These are phyloP conservation scores for Yponomeuta sedellus DNA, from an alignment of 2,888 invertebrate species.

Conservation along the genomic window DNA sequence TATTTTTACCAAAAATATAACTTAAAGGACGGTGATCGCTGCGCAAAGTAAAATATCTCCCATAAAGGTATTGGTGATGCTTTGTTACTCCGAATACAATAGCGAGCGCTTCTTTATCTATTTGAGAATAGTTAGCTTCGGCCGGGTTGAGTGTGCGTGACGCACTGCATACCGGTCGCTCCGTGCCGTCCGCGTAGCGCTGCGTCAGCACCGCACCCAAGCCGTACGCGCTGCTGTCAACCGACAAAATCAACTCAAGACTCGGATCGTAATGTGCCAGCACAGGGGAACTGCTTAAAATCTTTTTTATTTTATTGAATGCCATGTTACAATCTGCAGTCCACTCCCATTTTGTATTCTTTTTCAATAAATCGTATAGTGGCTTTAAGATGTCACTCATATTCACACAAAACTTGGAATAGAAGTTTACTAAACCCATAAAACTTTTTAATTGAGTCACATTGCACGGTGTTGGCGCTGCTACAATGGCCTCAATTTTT, in stretches of 20 bases:
- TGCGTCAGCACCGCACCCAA: too few species aligned
- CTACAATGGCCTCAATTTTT: too few species aligned
- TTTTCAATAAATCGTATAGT: constrained; percentile 9
- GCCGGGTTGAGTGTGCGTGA: constrained; percentile 12
- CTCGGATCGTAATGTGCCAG: constrained; percentile 20
- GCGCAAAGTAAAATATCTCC: constrained; percentile 7
- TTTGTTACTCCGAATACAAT: constrained; percentile 24
- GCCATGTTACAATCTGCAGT: constrained; percentile 16
- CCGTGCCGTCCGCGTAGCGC: constrained; percentile 21
- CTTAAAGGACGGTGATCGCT: constrained; percentile 12
- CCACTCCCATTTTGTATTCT: constrained; percentile 12
- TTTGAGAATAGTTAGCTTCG: constrained; percentile 8
- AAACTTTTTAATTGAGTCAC: too few species aligned
- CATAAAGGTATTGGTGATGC: constrained; percentile 23
- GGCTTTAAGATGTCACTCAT: constrained; percentile 17
- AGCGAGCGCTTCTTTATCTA: constrained; percentile 24
- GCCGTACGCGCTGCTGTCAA: constrained; percentile 27
- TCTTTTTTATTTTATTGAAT: constrained; percentile 18
- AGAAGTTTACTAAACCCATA: too few species aligned
- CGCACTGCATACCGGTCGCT: constrained; percentile 16
- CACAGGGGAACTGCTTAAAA: constrained; percentile 13
- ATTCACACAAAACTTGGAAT: too few species aligned
- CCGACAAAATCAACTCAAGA: constrained; percentile 23
- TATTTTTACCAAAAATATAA: constrained; percentile 15
- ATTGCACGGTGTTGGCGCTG: too few species aligned